These are phyloP conservation scores for Pomatorhinus ruficollis DNA, from an alignment of 2,113 vertebrate species.

Conservation along the genomic window DNA sequence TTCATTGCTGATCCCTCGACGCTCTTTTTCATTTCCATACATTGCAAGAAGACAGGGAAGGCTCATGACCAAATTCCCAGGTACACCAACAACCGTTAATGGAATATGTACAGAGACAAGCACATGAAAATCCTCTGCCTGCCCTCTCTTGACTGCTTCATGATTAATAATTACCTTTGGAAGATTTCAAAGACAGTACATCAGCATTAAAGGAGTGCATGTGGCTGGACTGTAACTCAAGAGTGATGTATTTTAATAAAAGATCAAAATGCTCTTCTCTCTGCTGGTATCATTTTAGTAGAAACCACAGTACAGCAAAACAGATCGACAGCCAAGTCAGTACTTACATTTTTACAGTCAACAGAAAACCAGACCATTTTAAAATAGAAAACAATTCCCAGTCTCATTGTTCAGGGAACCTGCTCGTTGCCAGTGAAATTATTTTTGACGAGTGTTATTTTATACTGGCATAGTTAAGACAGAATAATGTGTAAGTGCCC, in stretches of 20 bases:
- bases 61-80: background rate
- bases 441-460: background rate
- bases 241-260: background rate
- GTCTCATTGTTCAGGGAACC: background rate
- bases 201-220: background rate
- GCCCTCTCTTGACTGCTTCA: background rate
- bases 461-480: background rate
- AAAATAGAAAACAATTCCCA: background rate
- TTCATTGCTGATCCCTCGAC: background rate
- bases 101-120: background rate
- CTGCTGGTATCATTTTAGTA: background rate
- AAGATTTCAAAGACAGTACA: background rate
- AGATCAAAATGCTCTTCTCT: background rate
- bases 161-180: background rate
- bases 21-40: background rate
- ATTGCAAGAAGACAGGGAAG: background rate
- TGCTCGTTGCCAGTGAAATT: background rate
- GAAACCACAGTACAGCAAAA: background rate
- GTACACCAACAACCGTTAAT: background rate
- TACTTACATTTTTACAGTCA: background rate
- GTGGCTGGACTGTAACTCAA: background rate
- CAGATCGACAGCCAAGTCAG: background rate
- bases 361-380: background rate
- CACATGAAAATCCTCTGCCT: background rate
- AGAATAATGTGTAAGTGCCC: background rate